Evolutionary conservation across 1,140 invertebrate genomes (phyloP).

Genomic region (Drosophila santomea): DNA sequence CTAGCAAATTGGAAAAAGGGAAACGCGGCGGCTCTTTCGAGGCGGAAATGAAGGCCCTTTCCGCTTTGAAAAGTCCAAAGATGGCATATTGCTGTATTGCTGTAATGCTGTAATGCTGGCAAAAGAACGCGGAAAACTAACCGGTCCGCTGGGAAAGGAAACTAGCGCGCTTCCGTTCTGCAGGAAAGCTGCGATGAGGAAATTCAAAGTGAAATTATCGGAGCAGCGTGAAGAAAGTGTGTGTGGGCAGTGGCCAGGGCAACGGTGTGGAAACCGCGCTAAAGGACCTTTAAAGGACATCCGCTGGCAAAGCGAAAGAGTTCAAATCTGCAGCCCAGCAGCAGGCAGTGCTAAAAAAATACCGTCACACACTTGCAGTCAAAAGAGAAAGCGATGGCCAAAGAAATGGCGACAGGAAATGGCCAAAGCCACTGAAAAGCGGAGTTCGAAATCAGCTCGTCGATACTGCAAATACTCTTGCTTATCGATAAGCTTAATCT

Average conservation of each 20-base stretch:
- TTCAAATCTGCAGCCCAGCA: slow-evolving; percentile 52
- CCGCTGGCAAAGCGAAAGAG: slow-evolving; percentile 75
- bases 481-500: not conserved
- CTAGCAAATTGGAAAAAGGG: slow-evolving; percentile 1
- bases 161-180: slow-evolving; percentile 67
- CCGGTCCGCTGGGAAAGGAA: slow-evolving; percentile 43
- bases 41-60: slow-evolving; percentile 78
- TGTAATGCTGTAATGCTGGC: not conserved
- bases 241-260: slow-evolving; percentile 47
- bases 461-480: slow-evolving; percentile 9
- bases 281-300: slow-evolving; percentile 83
- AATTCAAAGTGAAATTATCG: slow-evolving; percentile 81
- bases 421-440: slow-evolving; percentile 65
- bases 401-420: slow-evolving; percentile 79
- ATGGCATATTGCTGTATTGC: slow-evolving; percentile 24
- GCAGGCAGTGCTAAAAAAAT: slow-evolving; percentile 24
- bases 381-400: slow-evolving; percentile 50
- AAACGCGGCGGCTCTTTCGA: slow-evolving; percentile 44
- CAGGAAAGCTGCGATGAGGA: slow-evolving; percentile 51
- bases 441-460: not conserved
- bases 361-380: slow-evolving; percentile 28
- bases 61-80: slow-evolving; percentile 72
- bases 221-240: slow-evolving; percentile 71
- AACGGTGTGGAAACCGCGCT: slow-evolving; percentile 75
- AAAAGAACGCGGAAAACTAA: slow-evolving; percentile 36